Percentiles rank a stretch among this genome's conserved stretches.
These are phyloP conservation scores for Branchipolynoe longqiensis DNA, from an alignment of 2,888 invertebrate genomes.

Conservation along the genomic window DNA sequence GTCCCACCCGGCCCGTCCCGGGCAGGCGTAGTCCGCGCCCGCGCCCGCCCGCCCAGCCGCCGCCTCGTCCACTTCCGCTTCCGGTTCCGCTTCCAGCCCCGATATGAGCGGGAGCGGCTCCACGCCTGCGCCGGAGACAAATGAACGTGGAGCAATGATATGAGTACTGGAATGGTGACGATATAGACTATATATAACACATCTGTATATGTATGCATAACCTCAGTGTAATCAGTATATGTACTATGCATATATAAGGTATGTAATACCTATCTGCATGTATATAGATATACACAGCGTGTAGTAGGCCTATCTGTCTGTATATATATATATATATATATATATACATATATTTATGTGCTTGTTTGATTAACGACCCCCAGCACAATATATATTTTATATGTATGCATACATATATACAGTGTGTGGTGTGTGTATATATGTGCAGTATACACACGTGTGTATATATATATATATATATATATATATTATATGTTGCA, in stretches of 20 bases:
- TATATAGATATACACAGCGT: not conserved
- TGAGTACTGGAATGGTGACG: not conserved
- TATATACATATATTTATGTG: not conserved
- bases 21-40: slow-evolving; percentile 60
- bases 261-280: not conserved
- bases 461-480: too few species aligned
- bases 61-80: slow-evolving; percentile 56
- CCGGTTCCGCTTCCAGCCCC: slow-evolving; percentile 60
- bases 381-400: too few species aligned
- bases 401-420: too few species aligned
- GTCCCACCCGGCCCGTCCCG: slow-evolving; percentile 36
- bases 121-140: slow-evolving; percentile 58
- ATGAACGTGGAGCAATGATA: not conserved
- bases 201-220: not conserved
- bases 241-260: not conserved
- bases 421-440: too few species aligned
- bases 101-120: slow-evolving; percentile 67
- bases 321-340: not conserved
- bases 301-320: too few species aligned
- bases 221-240: not conserved
- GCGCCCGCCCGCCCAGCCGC: not conserved
- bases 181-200: not conserved
- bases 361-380: not conserved
- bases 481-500: too few species aligned
- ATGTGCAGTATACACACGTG: too few species aligned